Percentiles rank a stretch among this genome's conserved stretches.
These are phyloP conservation scores for Willisornis vidua DNA, from an alignment of 2,113 vertebrate genomes.

Conservation along the genomic window DNA sequence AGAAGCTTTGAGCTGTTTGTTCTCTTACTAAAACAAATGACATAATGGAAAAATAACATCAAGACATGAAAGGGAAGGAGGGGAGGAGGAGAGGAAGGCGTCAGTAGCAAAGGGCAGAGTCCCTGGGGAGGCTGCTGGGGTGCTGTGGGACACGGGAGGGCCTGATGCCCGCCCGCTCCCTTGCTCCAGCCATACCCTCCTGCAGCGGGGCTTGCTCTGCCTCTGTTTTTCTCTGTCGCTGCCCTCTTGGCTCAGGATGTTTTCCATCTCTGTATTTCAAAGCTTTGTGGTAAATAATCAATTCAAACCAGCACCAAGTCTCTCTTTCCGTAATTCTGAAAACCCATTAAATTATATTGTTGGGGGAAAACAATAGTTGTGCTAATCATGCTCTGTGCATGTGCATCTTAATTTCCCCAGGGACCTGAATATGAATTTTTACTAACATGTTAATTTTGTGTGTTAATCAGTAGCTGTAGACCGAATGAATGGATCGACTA, in stretches of 20 bases:
- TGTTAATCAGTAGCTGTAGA: slow-evolving; percentile 91
- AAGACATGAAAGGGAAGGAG: neutral
- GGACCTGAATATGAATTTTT: slow-evolving; percentile 89
- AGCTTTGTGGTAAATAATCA: slow-evolving; percentile 83
- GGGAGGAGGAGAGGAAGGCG: neutral
- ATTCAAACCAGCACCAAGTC: slow-evolving; percentile 78
- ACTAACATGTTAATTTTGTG: slow-evolving; percentile 93
- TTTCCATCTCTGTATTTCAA: slow-evolving; percentile 75
- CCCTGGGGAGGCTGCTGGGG: neutral
- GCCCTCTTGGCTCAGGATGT: slow-evolving; percentile 66
- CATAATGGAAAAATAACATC: slow-evolving; percentile 5
- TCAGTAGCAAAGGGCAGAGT: neutral
- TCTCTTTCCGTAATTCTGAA: slow-evolving; percentile 86
- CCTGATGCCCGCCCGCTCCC: accelerated
- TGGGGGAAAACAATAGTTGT: slow-evolving; percentile 87
- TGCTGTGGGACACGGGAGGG: neutral
- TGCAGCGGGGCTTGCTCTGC: neutral
- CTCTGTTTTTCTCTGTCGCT: neutral
- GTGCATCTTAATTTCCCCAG: slow-evolving; percentile 90
- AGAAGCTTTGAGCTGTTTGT: slow-evolving; percentile 20
- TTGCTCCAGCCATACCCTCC: neutral
- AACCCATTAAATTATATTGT: slow-evolving; percentile 93
- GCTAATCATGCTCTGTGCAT: slow-evolving; percentile 90
- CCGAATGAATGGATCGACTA: slow-evolving; percentile 85
- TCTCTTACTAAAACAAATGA: slow-evolving; percentile 42